Percentiles rank a stretch among this genome's conserved stretches.
Evolutionary conservation across 2,888 invertebrate genomes (phyloP).

Genomic region (Euzophera pinguis): DNA sequence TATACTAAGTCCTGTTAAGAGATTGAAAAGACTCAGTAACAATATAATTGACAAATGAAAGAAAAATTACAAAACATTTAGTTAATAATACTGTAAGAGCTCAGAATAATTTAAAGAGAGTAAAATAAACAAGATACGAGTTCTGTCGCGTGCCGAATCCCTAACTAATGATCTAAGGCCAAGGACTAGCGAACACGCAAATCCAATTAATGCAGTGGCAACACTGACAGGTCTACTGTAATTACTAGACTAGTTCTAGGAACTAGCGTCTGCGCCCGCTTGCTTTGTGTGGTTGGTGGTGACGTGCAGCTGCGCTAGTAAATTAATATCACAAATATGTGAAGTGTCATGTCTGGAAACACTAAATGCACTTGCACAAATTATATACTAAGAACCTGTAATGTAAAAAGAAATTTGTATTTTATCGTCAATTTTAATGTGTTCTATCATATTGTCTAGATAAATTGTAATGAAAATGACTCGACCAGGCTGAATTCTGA

Average conservation of each 20-base stretch:
- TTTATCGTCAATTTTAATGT: too few species aligned
- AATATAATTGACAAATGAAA: background rate
- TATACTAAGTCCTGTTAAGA: too few species aligned
- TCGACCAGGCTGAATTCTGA: too few species aligned
- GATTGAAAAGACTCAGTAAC: background rate
- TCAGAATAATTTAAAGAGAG: conserved; percentile 7
- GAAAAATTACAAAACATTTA: background rate
- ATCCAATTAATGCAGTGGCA: conserved; percentile 40
- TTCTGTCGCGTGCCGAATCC: conserved; percentile 24
- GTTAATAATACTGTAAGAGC: conserved; percentile 1
- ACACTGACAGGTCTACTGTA: conserved; percentile 30
- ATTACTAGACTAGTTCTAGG: conserved; percentile 1
- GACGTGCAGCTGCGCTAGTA: background rate
- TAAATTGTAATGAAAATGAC: too few species aligned
- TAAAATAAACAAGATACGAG: conserved; percentile 5
- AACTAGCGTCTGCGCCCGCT: background rate
- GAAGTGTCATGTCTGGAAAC: background rate
- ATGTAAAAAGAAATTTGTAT: too few species aligned
- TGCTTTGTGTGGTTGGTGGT: background rate
- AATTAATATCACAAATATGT: background rate
- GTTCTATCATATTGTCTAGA: too few species aligned
- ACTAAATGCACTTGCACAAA: background rate
- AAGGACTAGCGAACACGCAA: conserved; percentile 55
- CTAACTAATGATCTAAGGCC: conserved; percentile 44
- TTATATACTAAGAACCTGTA: background rate